Conservation (phyloP, 2,113 vertebrate species). For the Sylvietta virens region DNA sequence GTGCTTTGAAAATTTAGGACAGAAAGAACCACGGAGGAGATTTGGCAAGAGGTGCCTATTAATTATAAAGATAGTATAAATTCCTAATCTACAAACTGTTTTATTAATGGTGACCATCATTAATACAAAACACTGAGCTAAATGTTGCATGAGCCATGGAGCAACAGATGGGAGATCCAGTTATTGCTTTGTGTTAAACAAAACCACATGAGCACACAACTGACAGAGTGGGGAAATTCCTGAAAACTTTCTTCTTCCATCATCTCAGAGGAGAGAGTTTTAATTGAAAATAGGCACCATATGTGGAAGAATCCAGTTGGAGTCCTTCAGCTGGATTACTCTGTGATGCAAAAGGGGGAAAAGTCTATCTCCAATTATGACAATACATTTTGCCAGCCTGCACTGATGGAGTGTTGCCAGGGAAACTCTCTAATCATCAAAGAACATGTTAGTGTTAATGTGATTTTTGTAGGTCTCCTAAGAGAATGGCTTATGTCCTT, state of each 20-base stretch:
- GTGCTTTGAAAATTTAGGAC: background rate
- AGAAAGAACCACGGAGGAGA: background rate
- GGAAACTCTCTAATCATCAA: constrained; percentile 32
- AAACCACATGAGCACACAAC: background rate
- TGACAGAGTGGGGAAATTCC: background rate
- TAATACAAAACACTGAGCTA: background rate
- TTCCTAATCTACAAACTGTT: background rate
- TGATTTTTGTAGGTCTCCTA: background rate
- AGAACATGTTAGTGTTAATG: background rate
- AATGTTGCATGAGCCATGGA: background rate
- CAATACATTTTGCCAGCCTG: background rate
- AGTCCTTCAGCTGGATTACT: background rate
- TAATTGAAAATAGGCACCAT: background rate
- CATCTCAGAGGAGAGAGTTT: background rate
- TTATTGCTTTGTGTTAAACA: background rate
- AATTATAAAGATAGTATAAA: background rate
- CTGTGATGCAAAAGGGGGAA: background rate
- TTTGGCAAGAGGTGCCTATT: background rate
- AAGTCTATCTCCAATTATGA: background rate
- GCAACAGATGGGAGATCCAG: background rate
- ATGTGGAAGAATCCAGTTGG: background rate
- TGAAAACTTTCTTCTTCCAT: background rate
- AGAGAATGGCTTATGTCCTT: constrained; percentile 17
- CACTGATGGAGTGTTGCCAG: background rate
- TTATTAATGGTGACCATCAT: background rate